Evolutionary conservation across 1,140 invertebrate genomes (phyloP), one percentile per base, ranked within the genome.

Genomic region (Gryllus bimaculatus): DNA sequence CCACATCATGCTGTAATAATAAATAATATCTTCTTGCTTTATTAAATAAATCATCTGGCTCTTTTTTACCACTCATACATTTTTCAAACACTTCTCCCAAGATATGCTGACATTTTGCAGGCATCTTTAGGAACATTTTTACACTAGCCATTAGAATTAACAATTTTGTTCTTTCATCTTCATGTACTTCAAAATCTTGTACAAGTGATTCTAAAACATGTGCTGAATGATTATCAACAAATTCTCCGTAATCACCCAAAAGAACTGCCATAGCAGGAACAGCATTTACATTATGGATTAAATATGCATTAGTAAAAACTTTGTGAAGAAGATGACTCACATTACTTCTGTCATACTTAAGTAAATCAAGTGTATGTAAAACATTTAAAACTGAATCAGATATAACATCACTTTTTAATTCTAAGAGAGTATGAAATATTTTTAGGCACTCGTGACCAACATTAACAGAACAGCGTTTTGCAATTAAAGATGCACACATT

Each of bases 111-210:
- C 73, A 79, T 77, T 79, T 76, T 21, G 79, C 20, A 66, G 79
- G 79, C 74, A 54, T 77, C 18, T 77, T 76, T 10, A 79, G 47
- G 66, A 79, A 79, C 79, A 79, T 47, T 77, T 79, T 79, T 8
- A 79, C 8, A 77, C 15, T 48, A 47, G 75, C 47, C 47, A 54
- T 79, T n/a, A 79, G 13, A 47, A 76, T 77, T 39, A 77, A 77
- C n/a, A 47, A 47, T 73, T 77, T 77, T 18, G 73, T 20, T 8
- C 49, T n/a, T 0, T 77, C 76, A 79, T 39, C 26, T 39, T 79
- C 79, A 66, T 77, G 77, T 26, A 48, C 48, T 8, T 79, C 76
- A 66, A 79, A 79, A 54, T 79, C 39, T 7, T 73, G 20, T 15
- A 73, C 49, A 15, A 77, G 20, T n/a, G 47, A 39, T 77, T 79